Conservation (phyloP, 2,888 invertebrate species). For the Apodemia mormo region DNA sequence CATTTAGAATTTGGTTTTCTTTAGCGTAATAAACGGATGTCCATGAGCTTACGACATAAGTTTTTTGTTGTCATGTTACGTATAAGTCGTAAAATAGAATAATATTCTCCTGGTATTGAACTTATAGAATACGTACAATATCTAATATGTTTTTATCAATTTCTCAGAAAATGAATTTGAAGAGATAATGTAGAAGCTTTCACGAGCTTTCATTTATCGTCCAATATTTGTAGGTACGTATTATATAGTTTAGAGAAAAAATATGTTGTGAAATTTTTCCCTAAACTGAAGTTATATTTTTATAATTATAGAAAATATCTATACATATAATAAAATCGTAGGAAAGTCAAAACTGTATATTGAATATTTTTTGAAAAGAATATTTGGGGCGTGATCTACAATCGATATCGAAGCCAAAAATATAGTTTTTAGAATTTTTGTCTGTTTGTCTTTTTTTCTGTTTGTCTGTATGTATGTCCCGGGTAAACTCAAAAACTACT, state of each 20-base stretch:
- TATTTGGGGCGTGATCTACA: no score
- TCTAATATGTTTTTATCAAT: background rate
- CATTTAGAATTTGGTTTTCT: background rate
- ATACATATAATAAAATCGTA: no score
- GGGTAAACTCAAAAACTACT: no score
- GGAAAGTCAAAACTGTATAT: no score
- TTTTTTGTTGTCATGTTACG: constrained; percentile 7
- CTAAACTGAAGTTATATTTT: background rate
- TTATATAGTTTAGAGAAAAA: background rate
- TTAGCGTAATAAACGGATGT: background rate
- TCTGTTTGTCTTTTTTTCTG: no score
- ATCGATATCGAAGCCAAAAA: no score
- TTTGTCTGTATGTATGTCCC: no score
- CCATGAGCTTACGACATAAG: constrained; percentile 6
- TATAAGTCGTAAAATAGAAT: background rate
- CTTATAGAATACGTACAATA: background rate
- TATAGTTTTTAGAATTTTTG: no score
- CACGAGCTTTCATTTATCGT: background rate
- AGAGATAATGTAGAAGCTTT: background rate
- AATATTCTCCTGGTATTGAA: background rate
- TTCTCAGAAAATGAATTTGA: background rate
- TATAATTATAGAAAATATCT: no score
- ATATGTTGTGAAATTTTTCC: background rate
- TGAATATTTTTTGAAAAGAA: no score
- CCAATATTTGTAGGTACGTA: background rate